phyloP scores from a whole-genome alignment of 2,113 vertebrate genomes.

The Aix galericulata region DNA sequence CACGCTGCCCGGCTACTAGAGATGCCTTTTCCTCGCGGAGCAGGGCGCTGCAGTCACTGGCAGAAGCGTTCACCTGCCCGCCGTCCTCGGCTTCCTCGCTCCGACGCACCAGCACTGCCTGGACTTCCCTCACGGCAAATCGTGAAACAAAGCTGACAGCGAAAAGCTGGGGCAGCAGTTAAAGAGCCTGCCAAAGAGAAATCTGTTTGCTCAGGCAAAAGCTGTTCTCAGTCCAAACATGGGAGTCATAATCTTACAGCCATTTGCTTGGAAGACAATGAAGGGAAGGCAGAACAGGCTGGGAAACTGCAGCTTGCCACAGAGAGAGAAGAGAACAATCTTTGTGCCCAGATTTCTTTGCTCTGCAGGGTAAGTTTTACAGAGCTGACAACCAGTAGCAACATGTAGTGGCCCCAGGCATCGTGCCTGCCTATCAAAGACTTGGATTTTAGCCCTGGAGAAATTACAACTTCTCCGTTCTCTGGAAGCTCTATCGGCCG shows the following conservation, averaged over 20 bases:
- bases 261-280: conserved; percentile 68
- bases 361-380: conserved; percentile 53
- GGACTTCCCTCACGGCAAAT: conserved; percentile 32
- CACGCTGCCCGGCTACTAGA: not conserved
- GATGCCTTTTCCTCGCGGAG: not conserved
- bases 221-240: conserved; percentile 62
- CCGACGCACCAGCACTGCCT: not conserved
- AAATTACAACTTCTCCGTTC: conserved; percentile 54
- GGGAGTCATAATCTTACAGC: conserved; percentile 46
- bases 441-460: conserved; percentile 67
- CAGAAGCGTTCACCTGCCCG: conserved; percentile 9
- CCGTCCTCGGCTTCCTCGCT: not conserved
- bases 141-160: conserved; percentile 25
- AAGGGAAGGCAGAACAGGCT: conserved; percentile 52
- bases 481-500: not conserved
- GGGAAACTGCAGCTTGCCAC: conserved; percentile 30
- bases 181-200: conserved; percentile 50
- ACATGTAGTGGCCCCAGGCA: conserved; percentile 48
- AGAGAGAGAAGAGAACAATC: conserved; percentile 8
- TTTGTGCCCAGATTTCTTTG: conserved; percentile 62
- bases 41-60: not conserved
- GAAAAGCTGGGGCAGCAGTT: conserved; percentile 59
- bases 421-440: conserved; percentile 51
- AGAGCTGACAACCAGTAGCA: conserved; percentile 57
- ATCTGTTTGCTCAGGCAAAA: conserved; percentile 61